Base-by-base conservation (phyloP, 1,140 invertebrate species). In the Fopius arisanus region DNA sequence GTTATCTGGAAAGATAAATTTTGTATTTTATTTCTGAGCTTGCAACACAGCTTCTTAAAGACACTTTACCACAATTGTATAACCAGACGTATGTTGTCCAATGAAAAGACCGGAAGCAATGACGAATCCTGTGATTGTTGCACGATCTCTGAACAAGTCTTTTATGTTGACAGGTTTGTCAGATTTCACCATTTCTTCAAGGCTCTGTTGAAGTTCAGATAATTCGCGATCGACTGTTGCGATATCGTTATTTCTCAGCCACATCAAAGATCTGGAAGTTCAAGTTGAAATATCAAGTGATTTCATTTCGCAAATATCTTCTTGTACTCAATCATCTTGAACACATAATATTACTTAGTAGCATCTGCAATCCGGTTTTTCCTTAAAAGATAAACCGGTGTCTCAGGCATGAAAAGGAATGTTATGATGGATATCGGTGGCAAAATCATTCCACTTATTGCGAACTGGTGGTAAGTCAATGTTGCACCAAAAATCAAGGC, bases 381-480 rank as follows among this genome's bases (percentile, higher is more conserved):
- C 3, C 80, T 78, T 9, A 90, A 26, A 1, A 89, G 78, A 68
- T 87, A 89, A 19, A 85, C 73, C 0, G 92, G 92, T 2, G 91
- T 90, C 83, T 92, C 92, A 10, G 91, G 91, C 51, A 92, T 76
- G n/a, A 89, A 88, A 10, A 86, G 33, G 78, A 91, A 89, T 2
- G 81, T 63, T 4, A 87, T 67, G 3, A 90, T 33, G 12, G 87
- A 89, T 0, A 90, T 14, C 0, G 89, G 12, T 1, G 90, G 86
- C 4, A 91, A 62, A 3, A 88, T 1, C 2, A 88, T 77, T n/a
- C 82, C 84, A 33, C 85, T 66, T 0, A 89, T 71, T 2, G 89
- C 87, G 31, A 90, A 83, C 16, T 79, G 78, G 6, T 80, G 75
- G 84, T 89, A 92, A 66, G 87, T 81, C 12, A 90, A 70, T 26